Evolutionary conservation across 2,113 vertebrate genomes (phyloP).

Genomic region (Anhinga anhinga): DNA sequence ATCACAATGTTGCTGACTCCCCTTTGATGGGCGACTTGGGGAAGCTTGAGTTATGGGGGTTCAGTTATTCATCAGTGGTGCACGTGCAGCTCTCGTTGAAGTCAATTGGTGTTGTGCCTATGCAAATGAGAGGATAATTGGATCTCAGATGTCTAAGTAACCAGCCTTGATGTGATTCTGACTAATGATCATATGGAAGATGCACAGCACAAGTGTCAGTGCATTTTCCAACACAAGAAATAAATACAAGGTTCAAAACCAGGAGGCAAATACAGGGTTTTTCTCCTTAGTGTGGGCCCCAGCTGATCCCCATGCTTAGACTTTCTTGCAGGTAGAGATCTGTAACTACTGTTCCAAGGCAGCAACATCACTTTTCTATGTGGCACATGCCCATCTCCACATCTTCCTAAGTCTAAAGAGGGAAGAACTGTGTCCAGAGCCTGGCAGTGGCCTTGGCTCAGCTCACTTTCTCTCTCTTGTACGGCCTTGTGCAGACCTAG

Average conservation of each 20-base stretch:
- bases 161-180: not conserved
- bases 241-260: not conserved
- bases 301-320: not conserved
- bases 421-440: not conserved
- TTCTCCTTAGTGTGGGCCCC: not conserved
- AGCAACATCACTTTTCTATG: accelerated
- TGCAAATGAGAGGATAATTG: not conserved
- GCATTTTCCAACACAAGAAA: not conserved
- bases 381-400: not conserved
- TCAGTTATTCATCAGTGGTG: not conserved
- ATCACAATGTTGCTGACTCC: not conserved
- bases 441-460: accelerated
- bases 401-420: not conserved
- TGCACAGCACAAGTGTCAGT: not conserved
- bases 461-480: not conserved
- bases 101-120: not conserved
- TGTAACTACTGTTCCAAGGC: not conserved
- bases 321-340: not conserved
- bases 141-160: not conserved
- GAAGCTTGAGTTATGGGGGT: not conserved
- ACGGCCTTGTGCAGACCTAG: not conserved
- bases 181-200: not conserved
- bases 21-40: not conserved
- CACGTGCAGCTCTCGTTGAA: not conserved
- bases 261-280: not conserved